Evolutionary conservation across 2,797 vertebrate genomes (phyloP).

Genomic region (Mycteria americana): DNA sequence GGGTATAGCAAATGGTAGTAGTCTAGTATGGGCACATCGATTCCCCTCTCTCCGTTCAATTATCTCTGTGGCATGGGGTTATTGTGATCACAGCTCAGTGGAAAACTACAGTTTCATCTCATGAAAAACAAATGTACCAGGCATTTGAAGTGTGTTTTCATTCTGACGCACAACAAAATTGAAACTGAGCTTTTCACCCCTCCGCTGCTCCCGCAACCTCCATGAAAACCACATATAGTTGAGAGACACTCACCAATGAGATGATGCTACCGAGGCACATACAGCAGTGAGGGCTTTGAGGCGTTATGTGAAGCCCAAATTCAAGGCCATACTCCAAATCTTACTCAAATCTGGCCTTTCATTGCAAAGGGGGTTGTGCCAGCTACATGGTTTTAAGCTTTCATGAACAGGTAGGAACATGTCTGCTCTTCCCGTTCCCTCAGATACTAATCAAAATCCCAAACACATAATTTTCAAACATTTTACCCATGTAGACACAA

Average conservation of each 20-base stretch:
- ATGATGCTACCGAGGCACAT: neutral
- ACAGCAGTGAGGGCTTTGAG: neutral
- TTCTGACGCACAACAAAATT: neutral
- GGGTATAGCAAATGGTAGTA: neutral
- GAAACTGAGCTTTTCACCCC: neutral
- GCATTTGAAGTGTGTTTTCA: neutral
- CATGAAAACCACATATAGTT: fast-evolving
- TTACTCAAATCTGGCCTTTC: neutral
- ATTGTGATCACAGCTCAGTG: neutral
- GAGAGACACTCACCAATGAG: neutral
- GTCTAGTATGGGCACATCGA: neutral
- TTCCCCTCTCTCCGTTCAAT: neutral
- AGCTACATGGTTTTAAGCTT: neutral
- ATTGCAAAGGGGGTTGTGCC: neutral
- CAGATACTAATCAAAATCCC: neutral
- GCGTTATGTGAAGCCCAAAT: neutral
- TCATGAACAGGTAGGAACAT: fast-evolving
- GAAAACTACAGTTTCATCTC: neutral
- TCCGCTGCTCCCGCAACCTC: neutral
- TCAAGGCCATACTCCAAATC: neutral
- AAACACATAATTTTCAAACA: neutral
- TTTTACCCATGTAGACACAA: neutral
- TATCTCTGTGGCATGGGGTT: neutral
- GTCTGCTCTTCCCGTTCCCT: neutral
- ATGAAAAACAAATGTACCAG: neutral